A percentile compares a stretch with the other conserved stretches of the same genome.
phyloP scores from a whole-genome alignment of 2,888 invertebrate genomes.

The Maniola hyperantus region DNA sequence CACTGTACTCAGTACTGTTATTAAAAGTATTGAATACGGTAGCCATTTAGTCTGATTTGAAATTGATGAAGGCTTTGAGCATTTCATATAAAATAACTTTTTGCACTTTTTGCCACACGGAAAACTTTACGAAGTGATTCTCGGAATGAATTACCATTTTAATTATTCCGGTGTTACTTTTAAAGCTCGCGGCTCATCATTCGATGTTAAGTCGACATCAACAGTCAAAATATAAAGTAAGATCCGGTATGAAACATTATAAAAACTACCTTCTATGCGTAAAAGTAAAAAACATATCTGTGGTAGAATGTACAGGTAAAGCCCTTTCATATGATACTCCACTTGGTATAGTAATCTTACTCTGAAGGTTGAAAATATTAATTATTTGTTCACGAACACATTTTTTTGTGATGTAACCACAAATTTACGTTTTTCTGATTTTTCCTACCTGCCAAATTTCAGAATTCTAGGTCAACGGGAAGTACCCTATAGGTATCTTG shows the following conservation, averaged over 20 bases:
- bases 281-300: too few species aligned
- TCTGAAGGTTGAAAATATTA: too few species aligned
- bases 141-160: conserved; percentile 18
- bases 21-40: conserved; percentile 34
- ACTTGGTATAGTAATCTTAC: too few species aligned
- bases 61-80: conserved; percentile 12
- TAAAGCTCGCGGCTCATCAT: not conserved
- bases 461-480: too few species aligned
- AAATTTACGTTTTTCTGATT: too few species aligned
- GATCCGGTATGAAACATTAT: not conserved
- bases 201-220: not conserved
- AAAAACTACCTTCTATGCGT: too few species aligned
- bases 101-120: conserved; percentile 10
- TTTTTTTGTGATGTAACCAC: too few species aligned
- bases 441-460: too few species aligned
- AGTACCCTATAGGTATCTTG: too few species aligned
- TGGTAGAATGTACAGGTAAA: too few species aligned
- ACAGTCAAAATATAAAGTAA: not conserved
- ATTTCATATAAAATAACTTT: conserved; percentile 1
- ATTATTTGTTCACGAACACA: too few species aligned
- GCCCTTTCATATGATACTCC: too few species aligned
- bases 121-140: conserved; percentile 11
- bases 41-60: conserved; percentile 13
- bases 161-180: conserved; percentile 12
- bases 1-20: conserved; percentile 35